Percentiles rank a stretch among this genome's conserved stretches.
Evolutionary conservation across 2,888 invertebrate species (phyloP).

Genomic region (Serrognathus titanus): DNA sequence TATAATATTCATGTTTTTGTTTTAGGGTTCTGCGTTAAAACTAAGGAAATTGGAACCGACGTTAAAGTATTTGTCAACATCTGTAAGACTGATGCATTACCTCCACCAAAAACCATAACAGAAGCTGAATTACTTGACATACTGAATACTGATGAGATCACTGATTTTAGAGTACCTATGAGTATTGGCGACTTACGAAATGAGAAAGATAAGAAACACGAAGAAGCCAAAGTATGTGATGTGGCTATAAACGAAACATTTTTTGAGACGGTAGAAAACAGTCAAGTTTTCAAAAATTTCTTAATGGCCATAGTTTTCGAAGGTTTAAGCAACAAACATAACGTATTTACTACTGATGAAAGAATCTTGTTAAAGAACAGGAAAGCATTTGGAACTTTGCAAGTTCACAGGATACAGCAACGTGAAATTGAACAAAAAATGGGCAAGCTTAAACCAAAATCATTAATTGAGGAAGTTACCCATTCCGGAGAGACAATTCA

Average conservation of each 20-base stretch:
- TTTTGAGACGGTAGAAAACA: conserved; percentile 69
- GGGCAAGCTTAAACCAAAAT: conserved; percentile 23
- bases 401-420: conserved; percentile 71
- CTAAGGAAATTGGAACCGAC: conserved; percentile 61
- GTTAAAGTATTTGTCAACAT: conserved; percentile 81
- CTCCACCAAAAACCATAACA: conserved; percentile 69
- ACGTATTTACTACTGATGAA: conserved; percentile 63
- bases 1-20: neutral
- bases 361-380: conserved; percentile 69
- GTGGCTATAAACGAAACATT: conserved; percentile 79
- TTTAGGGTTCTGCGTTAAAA: conserved; percentile 77
- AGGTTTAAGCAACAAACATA: conserved; percentile 75
- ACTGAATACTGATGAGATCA: conserved; percentile 61
- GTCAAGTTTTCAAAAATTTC: conserved; percentile 72
- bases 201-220: conserved; percentile 72
- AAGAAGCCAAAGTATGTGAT: conserved; percentile 73
- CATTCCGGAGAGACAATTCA: too few relatives aligned
- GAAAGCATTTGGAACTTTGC: conserved; percentile 69
- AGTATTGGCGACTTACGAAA: conserved; percentile 80
- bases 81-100: conserved; percentile 75
- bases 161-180: conserved; percentile 81
- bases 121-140: conserved; percentile 68
- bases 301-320: conserved; percentile 77
- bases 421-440: conserved; percentile 63
- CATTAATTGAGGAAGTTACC: neutral